Percentiles rank a stretch among this genome's conserved stretches.
Evolutionary conservation across 2,888 invertebrate species (phyloP).

Genomic region (Chymomyza procnemis): DNA sequence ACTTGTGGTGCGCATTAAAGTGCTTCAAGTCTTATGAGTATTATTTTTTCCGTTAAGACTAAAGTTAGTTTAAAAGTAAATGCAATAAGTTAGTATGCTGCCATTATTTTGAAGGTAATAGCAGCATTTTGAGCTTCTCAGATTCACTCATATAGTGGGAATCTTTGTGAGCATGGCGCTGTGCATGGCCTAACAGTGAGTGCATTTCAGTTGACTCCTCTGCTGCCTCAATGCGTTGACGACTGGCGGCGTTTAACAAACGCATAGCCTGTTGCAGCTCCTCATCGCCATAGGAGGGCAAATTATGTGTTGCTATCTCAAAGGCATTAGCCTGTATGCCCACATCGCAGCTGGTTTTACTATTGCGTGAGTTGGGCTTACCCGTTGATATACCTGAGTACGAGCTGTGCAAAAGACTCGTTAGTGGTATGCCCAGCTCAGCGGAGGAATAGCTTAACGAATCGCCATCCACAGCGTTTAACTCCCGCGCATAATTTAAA

Average conservation of each 20-base stretch:
- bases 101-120: slow-evolving; percentile 77
- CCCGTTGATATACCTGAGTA: slow-evolving; percentile 79
- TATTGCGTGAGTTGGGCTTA: slow-evolving; percentile 79
- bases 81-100: slow-evolving; percentile 40
- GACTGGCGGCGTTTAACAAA: slow-evolving; percentile 70
- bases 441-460: slow-evolving; percentile 78
- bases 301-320: slow-evolving; percentile 79
- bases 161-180: slow-evolving; percentile 56
- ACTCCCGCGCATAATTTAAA: slow-evolving; percentile 58
- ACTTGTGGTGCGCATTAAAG: slow-evolving; percentile 26
- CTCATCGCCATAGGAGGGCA: slow-evolving; percentile 69
- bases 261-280: slow-evolving; percentile 70
- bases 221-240: slow-evolving; percentile 57
- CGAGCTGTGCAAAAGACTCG: slow-evolving; percentile 75
- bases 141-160: slow-evolving; percentile 77
- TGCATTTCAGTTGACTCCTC: slow-evolving; percentile 74
- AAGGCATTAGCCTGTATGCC: slow-evolving; percentile 82
- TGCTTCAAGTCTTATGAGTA: slow-evolving; percentile 63
- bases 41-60: slow-evolving; percentile 33
- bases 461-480: slow-evolving; percentile 50
- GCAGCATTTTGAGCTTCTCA: slow-evolving; percentile 78
- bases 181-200: slow-evolving; percentile 54
- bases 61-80: slow-evolving; percentile 53
- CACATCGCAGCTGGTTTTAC: slow-evolving; percentile 81
- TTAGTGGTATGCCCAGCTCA: slow-evolving; percentile 78